Conservation (phyloP, 2,888 invertebrate species). For the Buathra laborator region DNA sequence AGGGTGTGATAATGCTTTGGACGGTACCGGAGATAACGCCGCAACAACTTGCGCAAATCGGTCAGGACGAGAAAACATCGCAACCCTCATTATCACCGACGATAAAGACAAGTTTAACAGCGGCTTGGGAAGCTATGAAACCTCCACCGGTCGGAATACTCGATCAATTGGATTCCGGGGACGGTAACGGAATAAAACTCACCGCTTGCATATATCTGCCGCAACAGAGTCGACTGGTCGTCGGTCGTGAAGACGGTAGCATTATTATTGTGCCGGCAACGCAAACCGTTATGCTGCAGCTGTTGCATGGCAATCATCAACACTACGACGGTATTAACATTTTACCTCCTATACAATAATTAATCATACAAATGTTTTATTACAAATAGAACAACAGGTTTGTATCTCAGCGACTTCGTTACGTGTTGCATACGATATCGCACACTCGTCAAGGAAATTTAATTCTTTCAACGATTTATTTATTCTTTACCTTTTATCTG, state of each 20-base stretch:
- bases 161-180: conserved; percentile 93
- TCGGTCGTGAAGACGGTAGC: conserved; percentile 97
- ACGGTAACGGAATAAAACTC: conserved; percentile 91
- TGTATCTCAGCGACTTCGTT: too few species aligned
- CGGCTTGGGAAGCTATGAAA: conserved; percentile 95
- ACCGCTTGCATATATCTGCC: conserved; percentile 98
- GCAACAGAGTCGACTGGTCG: conserved; percentile 96
- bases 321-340: conserved; percentile 89
- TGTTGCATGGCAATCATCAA: conserved; percentile 95
- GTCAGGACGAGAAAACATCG: conserved; percentile 86
- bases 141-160: conserved; percentile 96
- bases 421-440: too few species aligned
- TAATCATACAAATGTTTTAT: conserved; percentile 18
- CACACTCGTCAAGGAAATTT: too few species aligned
- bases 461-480: too few species aligned
- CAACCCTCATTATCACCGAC: conserved; percentile 90
- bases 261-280: conserved; percentile 98
- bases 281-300: conserved; percentile 96
- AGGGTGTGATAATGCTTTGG: conserved; percentile 96
- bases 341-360: conserved; percentile 47
- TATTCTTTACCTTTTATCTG: not conserved
- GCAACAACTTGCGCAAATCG: conserved; percentile 87
- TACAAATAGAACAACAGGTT: too few species aligned
- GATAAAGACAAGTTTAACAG: conserved; percentile 92
- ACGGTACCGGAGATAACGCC: conserved; percentile 93